These are phyloP conservation scores for Magallana ariakensis DNA, from an alignment of 1,140 invertebrate genomes.

Conservation along the genomic window DNA sequence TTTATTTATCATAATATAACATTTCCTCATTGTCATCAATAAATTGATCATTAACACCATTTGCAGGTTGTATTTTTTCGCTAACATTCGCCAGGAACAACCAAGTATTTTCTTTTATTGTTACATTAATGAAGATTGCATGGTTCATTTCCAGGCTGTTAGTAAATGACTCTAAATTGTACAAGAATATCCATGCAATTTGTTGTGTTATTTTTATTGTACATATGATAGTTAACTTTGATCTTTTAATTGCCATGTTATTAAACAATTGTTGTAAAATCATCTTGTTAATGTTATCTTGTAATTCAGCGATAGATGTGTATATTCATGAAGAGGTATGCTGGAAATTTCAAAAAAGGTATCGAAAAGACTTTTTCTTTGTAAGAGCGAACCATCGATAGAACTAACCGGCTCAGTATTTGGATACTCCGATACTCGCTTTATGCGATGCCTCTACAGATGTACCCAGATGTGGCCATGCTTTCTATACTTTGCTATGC, in stretches of 20 bases:
- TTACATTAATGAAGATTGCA: neutral
- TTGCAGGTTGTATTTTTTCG: neutral
- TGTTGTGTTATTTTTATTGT: slow-evolving; percentile 34
- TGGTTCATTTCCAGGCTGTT: neutral
- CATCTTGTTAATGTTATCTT: no score
- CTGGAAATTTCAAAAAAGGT: no score
- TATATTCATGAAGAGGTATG: no score
- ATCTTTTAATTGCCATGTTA: slow-evolving; percentile 26
- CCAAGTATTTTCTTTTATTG: slow-evolving; percentile 1
- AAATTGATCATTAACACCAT: neutral
- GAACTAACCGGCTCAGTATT: no score
- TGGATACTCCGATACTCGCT: no score
- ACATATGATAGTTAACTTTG: slow-evolving; percentile 31
- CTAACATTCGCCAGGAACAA: neutral
- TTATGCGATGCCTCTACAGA: no score
- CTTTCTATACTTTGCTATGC: neutral
- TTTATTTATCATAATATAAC: slow-evolving; percentile 31
- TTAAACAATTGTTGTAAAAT: slow-evolving; percentile 25
- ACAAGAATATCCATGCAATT: slow-evolving; percentile 28
- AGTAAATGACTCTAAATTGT: neutral
- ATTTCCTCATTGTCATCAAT: slow-evolving; percentile 15
- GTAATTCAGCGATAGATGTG: no score
- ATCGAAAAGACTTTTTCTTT: no score
- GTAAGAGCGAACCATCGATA: no score
- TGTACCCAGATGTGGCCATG: neutral